A percentile compares a stretch with the other conserved stretches of the same genome.
Evolutionary conservation across 2,113 vertebrate species (phyloP).

Genomic region (Mus pahari): DNA sequence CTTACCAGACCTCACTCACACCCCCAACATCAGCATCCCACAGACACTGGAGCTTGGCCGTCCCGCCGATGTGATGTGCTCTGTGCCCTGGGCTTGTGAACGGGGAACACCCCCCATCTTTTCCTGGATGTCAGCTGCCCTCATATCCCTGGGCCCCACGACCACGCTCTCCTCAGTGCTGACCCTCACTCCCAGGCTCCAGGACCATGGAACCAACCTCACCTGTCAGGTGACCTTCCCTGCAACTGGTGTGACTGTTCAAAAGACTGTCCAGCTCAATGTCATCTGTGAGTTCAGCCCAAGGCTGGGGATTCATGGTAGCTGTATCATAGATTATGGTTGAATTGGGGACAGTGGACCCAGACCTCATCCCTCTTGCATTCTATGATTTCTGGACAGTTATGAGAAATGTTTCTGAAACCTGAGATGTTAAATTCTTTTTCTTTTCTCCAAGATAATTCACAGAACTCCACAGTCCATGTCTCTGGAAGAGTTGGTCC

Average conservation of each 20-base stretch:
- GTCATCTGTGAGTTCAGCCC: neutral
- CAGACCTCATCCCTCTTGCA: neutral
- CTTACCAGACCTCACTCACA: constrained; percentile 1
- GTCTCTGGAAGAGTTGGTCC: neutral
- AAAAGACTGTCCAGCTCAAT: neutral
- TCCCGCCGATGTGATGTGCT: neutral
- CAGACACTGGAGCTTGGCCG: neutral
- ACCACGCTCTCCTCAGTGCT: neutral
- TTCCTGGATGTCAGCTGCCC: neutral
- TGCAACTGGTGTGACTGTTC: neutral
- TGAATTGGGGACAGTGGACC: too few relatives aligned
- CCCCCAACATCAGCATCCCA: neutral
- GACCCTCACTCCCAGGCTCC: neutral
- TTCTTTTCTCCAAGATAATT: neutral
- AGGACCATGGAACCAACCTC: constrained; percentile 49
- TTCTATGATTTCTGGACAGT: neutral
- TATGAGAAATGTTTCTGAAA: neutral
- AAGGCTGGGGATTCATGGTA: too few relatives aligned
- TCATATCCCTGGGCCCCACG: neutral
- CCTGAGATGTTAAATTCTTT: neutral
- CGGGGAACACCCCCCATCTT: neutral
- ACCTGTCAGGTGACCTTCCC: constrained; percentile 42
- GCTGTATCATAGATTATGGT: neutral
- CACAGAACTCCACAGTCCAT: neutral
- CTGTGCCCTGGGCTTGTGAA: constrained; percentile 40